These are phyloP conservation scores for Gallinago undulata DNA, from an alignment of 2,113 vertebrate genomes.

Conservation along the genomic window DNA sequence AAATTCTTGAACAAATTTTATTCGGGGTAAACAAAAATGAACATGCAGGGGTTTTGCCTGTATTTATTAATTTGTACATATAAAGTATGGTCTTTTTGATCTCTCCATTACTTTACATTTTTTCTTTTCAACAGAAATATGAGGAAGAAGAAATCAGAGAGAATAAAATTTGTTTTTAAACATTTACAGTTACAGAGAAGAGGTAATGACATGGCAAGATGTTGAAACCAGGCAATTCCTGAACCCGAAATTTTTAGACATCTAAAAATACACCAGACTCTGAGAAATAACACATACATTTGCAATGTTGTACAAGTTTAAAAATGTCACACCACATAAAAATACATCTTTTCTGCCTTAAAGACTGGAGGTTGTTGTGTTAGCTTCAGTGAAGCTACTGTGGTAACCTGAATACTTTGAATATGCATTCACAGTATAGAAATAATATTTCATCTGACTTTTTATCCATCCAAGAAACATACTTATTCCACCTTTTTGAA, in stretches of 20 bases:
- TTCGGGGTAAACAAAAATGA: background rate
- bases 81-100: background rate
- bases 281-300: slow-evolving; percentile 57
- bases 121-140: slow-evolving; percentile 23
- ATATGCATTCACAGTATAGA: slow-evolving; percentile 49
- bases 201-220: slow-evolving; percentile 17
- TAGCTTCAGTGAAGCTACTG: slow-evolving; percentile 48
- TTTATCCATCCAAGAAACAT: slow-evolving; percentile 32
- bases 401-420: slow-evolving; percentile 24
- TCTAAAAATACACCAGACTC: slow-evolving; percentile 61
- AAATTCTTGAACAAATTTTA: background rate
- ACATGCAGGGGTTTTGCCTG: background rate
- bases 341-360: slow-evolving; percentile 33
- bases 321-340: slow-evolving; percentile 66
- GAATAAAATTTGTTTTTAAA: slow-evolving; percentile 39
- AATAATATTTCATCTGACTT: slow-evolving; percentile 64
- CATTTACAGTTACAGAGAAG: slow-evolving; percentile 14
- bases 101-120: background rate
- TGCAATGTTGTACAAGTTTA: slow-evolving; percentile 57
- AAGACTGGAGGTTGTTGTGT: slow-evolving; percentile 12
- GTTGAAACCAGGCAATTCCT: slow-evolving; percentile 48
- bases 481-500: slow-evolving; percentile 17
- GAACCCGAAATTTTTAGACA: slow-evolving; percentile 27
- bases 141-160: slow-evolving; percentile 5
- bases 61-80: background rate